Conservation (phyloP, 1,140 invertebrate species). For the Trichomalopsis sarcophagae region DNA sequence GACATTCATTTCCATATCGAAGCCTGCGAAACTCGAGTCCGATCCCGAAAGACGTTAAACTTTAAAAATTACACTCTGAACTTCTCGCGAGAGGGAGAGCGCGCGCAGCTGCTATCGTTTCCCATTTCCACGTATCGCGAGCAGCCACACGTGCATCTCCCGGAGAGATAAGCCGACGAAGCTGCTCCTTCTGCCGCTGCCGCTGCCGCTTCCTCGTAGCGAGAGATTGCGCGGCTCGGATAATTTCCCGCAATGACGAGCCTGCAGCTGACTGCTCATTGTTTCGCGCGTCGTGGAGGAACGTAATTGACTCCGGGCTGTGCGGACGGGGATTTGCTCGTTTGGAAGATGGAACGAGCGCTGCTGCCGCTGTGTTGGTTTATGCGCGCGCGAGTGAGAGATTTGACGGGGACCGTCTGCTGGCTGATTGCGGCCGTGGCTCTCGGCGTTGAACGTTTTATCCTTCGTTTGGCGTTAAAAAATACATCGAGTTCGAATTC, state of each 20-base stretch:
- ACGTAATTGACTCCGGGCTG: neutral
- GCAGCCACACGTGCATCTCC: neutral
- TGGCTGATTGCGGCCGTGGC: no score
- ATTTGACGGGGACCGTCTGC: no score
- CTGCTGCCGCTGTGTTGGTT: neutral
- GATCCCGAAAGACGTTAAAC: neutral
- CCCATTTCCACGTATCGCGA: neutral
- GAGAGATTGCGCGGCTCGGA: neutral
- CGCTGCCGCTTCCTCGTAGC: neutral
- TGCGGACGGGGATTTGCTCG: neutral
- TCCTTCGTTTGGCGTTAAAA: no score
- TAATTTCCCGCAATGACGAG: neutral
- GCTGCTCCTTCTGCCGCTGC: neutral
- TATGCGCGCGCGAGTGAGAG: neutral
- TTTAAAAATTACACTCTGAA: neutral
- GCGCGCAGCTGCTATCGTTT: neutral
- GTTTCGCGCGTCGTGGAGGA: neutral
- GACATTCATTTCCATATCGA: neutral
- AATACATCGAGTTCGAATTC: no score
- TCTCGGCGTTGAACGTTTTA: no score
- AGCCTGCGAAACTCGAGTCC: neutral
- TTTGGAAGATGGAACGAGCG: neutral
- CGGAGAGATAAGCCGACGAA: neutral
- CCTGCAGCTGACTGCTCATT: neutral
- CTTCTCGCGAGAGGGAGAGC: no score